Base-by-base conservation (phyloP, 2,888 invertebrate species). In the Drosophila subquinaria region DNA sequence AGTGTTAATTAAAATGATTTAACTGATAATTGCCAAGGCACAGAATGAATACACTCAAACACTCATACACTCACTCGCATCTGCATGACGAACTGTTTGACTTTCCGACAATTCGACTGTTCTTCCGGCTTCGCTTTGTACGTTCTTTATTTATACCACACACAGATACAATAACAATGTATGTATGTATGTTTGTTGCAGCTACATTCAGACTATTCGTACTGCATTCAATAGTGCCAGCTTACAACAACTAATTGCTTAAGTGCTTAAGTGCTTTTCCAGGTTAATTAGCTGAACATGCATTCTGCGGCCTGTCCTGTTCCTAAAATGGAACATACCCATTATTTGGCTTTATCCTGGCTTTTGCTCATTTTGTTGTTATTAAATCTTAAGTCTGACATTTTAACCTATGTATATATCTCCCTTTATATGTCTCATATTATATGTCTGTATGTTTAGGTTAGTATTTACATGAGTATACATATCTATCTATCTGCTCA, bases 1-100 rank as follows among this genome's bases (percentile, higher is more conserved):
- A 82, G 89, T 90, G 82, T 89, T 90, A 90, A 90, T 90, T 90
- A 86, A 90, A 81, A 82, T 88, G 89, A 86, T 89, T 89, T 89
- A 88, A 82, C 79, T 81, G 86, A 78, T 83, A 80, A 85, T 88
- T 85, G 82, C 72, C 73, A 71, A 73, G 70, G 70, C 64, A 71
- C 65, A 50, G 64, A 56, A 68, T 40, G 53, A 57, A 66, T 43
- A 52, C 23, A 69, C 57, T 64, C 35, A 67, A 20, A 61, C 30
- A 57, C 50, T 63, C 33, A 63, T 33, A 27, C 23, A 66, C 55
- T 36, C 36, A 27, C 52, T 38, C 42, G 23, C 52, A 35, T n/a
- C 53, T 59, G 68, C 76, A 76, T 76, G 76, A 76, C 64, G 67
- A 76, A 65, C 60, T 57, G 56, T 57, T 55, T 43, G 53, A 57